A percentile compares a stretch with the other conserved stretches of the same genome.
Conservation (phyloP, 2,888 invertebrate species). For the Epirrita christyi region DNA sequence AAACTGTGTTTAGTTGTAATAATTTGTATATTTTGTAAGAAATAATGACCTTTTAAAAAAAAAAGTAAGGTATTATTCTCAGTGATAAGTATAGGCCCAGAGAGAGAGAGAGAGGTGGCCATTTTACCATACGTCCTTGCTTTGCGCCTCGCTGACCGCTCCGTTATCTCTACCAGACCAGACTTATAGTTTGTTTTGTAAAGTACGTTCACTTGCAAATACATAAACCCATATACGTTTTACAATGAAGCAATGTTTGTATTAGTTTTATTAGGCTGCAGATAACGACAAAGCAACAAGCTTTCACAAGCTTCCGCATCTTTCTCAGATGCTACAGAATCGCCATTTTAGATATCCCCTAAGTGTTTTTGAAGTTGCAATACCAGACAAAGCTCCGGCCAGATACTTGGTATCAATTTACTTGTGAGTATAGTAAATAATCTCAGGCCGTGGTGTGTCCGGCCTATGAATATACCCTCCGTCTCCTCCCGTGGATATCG, state of each 20-base stretch:
- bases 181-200: conserved; percentile 17
- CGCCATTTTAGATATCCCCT: conserved; percentile 11
- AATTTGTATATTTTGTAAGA: no score
- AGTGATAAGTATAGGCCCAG: background rate
- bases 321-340: background rate
- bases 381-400: conserved; percentile 12
- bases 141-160: conserved; percentile 36
- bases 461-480: no score
- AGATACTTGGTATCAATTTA: conserved; percentile 18
- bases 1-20: no score
- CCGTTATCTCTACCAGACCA: conserved; percentile 24
- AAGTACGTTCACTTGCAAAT: conserved; percentile 13
- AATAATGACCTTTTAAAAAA: no score
- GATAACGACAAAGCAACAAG: conserved; percentile 9
- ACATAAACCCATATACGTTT: background rate
- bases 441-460: no score
- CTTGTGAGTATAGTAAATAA: background rate
- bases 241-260: background rate
- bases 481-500: no score
- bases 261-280: background rate
- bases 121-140: conserved; percentile 46
- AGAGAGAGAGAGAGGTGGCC: conserved; percentile 41
- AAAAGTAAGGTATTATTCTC: no score
- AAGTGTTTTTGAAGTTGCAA: conserved; percentile 20
- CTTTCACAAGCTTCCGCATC: background rate